A percentile compares a stretch with the other conserved stretches of the same genome.
phyloP scores from a whole-genome alignment of 2,888 invertebrate species.

The Leptopilina drosophilae region DNA sequence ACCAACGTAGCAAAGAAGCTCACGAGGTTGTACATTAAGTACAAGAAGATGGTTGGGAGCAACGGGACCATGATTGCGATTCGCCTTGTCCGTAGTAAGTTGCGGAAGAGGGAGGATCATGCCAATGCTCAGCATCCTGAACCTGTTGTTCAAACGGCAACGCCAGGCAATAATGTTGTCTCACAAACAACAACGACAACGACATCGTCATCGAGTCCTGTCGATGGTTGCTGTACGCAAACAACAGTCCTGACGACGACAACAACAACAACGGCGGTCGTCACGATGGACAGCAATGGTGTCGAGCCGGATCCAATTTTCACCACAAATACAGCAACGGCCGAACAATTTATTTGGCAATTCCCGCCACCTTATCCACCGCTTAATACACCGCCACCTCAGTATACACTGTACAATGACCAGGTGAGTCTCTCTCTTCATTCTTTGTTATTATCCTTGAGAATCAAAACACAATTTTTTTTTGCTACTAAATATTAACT shows the following conservation, averaged over 20 bases:
- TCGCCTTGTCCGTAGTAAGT: conserved; percentile 94
- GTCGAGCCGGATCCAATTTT: conserved; percentile 62
- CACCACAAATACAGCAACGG: conserved; percentile 67
- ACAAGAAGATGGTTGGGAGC: conserved; percentile 89
- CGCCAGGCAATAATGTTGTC: conserved; percentile 63
- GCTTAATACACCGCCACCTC: conserved; percentile 81
- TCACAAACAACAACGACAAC: conserved; percentile 58
- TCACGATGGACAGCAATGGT: conserved; percentile 74
- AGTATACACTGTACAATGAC: conserved; percentile 87
- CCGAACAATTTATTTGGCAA: conserved; percentile 87
- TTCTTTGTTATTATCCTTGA: conserved; percentile 48
- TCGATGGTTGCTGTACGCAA: conserved; percentile 59
- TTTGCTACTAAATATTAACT: too few species aligned
- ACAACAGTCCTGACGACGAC: conserved; percentile 59
- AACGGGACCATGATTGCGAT: conserved; percentile 92
- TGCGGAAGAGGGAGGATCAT: conserved; percentile 90
- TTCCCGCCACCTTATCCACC: conserved; percentile 84
- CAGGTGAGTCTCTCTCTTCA: conserved; percentile 82
- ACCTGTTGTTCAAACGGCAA: conserved; percentile 81
- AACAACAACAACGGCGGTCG: conserved; percentile 68
- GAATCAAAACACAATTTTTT: too few species aligned
- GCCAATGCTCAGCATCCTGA: conserved; percentile 85
- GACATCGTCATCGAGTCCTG: conserved; percentile 47
- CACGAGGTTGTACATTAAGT: conserved; percentile 71
- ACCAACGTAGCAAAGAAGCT: conserved; percentile 68